phyloP scores from a whole-genome alignment of 2,888 invertebrate species.

The Gari tellinella region DNA sequence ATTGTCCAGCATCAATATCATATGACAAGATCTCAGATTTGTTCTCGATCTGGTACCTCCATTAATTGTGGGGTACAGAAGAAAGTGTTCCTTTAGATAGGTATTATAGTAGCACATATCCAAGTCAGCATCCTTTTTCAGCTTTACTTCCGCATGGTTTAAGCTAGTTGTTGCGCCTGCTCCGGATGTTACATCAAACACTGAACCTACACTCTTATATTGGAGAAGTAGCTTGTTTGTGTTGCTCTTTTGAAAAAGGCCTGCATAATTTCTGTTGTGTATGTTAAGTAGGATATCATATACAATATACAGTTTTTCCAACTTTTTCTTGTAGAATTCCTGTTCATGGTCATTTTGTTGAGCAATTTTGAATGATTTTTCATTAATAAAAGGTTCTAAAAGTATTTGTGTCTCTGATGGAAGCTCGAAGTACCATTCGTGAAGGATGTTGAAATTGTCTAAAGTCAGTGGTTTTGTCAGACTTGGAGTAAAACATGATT shows the following conservation, averaged over 20 bases:
- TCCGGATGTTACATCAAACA: slow-evolving; percentile 33
- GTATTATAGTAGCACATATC: slow-evolving; percentile 48
- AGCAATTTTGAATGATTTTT: neutral
- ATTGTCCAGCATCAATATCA: slow-evolving; percentile 40
- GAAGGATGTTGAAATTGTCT: slow-evolving; percentile 12
- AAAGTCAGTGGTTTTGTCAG: slow-evolving; percentile 9
- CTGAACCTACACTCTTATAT: slow-evolving; percentile 30
- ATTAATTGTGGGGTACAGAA: slow-evolving; percentile 1
- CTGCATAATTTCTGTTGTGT: slow-evolving; percentile 32
- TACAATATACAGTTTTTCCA: slow-evolving; percentile 21
- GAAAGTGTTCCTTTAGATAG: slow-evolving; percentile 30
- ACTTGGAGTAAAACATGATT: neutral
- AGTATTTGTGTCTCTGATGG: slow-evolving; percentile 32
- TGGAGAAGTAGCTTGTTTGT: slow-evolving; percentile 33
- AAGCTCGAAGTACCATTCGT: slow-evolving; percentile 29
- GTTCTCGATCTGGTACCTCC: neutral
- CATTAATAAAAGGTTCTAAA: slow-evolving; percentile 33
- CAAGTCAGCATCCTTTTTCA: slow-evolving; percentile 17
- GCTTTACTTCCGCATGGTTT: slow-evolving; percentile 19
- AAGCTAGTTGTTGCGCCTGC: slow-evolving; percentile 27
- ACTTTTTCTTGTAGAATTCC: slow-evolving; percentile 5
- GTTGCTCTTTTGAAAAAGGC: slow-evolving; percentile 33
- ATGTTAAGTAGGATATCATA: slow-evolving; percentile 34
- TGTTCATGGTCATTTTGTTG: slow-evolving; percentile 4
- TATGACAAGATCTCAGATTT: slow-evolving; percentile 28